phyloP scores from a whole-genome alignment of 2,113 vertebrate species.

The Galemys pyrenaicus region DNA sequence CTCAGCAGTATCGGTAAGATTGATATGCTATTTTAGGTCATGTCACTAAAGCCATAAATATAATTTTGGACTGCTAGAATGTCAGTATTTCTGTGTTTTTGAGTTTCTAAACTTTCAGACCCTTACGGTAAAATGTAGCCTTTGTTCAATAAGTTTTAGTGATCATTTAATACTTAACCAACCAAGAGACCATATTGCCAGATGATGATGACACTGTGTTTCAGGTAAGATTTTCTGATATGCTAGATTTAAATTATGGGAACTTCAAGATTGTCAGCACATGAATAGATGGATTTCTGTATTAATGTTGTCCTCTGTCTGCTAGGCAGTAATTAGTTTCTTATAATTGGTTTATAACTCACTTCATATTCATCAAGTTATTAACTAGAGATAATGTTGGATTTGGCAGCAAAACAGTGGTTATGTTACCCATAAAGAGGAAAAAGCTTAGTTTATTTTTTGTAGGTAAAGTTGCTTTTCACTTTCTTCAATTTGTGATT shows the following conservation, averaged over 20 bases:
- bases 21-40: background rate
- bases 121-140: constrained; percentile 11
- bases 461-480: background rate
- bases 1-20: background rate
- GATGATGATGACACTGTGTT: constrained; percentile 55
- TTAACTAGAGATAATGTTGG: constrained; percentile 52
- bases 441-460: background rate
- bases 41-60: background rate
- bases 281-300: constrained; percentile 22
- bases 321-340: constrained; percentile 65
- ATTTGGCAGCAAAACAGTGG: constrained; percentile 33
- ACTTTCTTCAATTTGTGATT: background rate
- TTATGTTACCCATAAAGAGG: background rate
- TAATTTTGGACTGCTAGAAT: background rate
- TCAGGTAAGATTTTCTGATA: constrained; percentile 40
- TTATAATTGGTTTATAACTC: constrained; percentile 62
- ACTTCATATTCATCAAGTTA: constrained; percentile 58
- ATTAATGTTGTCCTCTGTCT: constrained; percentile 65
- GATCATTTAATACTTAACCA: constrained; percentile 59
- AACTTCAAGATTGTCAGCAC: constrained; percentile 56
- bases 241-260: constrained; percentile 57
- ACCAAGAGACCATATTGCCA: constrained; percentile 28
- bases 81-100: constrained; percentile 34
- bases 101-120: constrained; percentile 20
- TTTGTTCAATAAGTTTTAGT: constrained; percentile 61